A percentile compares a stretch with the other conserved stretches of the same genome.
These are phyloP conservation scores for Petrocephalus zakoni DNA, from an alignment of 2,113 vertebrate genomes.

Conservation along the genomic window DNA sequence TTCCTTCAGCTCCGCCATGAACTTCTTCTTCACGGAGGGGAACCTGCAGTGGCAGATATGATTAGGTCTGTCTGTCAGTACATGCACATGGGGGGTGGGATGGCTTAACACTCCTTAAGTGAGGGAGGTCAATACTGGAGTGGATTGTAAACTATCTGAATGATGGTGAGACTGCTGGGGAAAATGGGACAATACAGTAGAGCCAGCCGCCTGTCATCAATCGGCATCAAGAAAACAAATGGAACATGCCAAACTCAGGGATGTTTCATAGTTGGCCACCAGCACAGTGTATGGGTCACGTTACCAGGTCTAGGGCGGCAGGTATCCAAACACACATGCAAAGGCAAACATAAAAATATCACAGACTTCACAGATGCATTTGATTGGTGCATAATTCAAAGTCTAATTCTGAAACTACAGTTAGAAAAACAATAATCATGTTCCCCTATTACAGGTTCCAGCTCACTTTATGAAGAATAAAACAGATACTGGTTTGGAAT, in stretches of 20 bases:
- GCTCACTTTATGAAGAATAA: conserved; percentile 25
- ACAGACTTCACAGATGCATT: not conserved
- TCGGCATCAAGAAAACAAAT: not conserved
- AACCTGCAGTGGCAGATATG: conserved; percentile 64
- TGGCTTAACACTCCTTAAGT: not conserved
- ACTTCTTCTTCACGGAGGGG: conserved; percentile 95
- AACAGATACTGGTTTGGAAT: conserved; percentile 32
- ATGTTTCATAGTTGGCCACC: not conserved
- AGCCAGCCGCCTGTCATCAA: not conserved
- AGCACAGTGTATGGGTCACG: not conserved
- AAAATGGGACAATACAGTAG: not conserved
- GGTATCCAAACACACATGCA: not conserved
- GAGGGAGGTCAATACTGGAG: not conserved
- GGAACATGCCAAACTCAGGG: not conserved
- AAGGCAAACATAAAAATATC: not conserved
- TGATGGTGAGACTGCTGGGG: not conserved
- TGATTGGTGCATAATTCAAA: not conserved
- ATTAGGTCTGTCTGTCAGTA: not conserved
- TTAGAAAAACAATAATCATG: not conserved
- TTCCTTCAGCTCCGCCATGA: conserved; percentile 92
- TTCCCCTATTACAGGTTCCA: not conserved
- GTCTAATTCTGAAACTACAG: not conserved
- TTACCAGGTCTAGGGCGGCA: not conserved
- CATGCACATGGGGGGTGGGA: not conserved
- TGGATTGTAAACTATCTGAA: not conserved